phyloP scores from a whole-genome alignment of 1,140 invertebrate genomes.

The Drosophila kepulauana region DNA sequence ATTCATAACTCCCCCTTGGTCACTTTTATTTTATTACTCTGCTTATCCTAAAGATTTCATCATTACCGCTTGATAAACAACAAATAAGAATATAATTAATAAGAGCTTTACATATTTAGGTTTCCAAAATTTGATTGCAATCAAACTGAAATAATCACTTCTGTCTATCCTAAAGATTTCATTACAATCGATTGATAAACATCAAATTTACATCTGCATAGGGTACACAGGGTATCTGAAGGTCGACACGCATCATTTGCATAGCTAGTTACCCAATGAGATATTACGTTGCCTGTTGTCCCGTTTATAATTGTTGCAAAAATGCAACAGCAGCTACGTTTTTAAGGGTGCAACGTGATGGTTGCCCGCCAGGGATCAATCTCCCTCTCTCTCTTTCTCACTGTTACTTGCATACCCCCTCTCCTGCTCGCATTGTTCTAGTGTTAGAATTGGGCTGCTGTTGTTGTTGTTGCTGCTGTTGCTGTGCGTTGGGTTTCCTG shows the following conservation, averaged over 20 bases:
- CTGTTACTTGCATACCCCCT: not conserved
- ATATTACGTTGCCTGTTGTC: constrained; percentile 31
- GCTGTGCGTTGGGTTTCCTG: constrained; percentile 51
- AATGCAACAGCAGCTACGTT: constrained; percentile 31
- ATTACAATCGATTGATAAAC: not conserved
- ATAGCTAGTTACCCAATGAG: constrained; percentile 11
- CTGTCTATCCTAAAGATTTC: not conserved
- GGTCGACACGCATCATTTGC: not conserved
- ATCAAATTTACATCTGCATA: too few relatives aligned
- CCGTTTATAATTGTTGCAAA: constrained; percentile 47
- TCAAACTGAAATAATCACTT: not conserved
- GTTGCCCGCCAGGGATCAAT: constrained; percentile 26
- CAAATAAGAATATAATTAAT: too few relatives aligned
- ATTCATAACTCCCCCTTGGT: too few relatives aligned
- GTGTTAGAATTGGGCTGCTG: constrained; percentile 58
- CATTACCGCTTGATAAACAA: too few relatives aligned
- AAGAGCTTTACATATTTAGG: too few relatives aligned
- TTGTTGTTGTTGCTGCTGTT: constrained; percentile 21
- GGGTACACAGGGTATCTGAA: constrained; percentile 20
- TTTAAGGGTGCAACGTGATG: constrained; percentile 41
- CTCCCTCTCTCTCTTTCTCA: constrained; percentile 1
- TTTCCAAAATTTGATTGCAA: not conserved
- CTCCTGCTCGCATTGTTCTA: constrained; percentile 21
- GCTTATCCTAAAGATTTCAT: too few relatives aligned
- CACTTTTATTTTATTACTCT: too few relatives aligned